phyloP scores from a whole-genome alignment of 30 jellyfish, hydroid and myxozoan genomes.

The Turritopsis dohrnii region DNA sequence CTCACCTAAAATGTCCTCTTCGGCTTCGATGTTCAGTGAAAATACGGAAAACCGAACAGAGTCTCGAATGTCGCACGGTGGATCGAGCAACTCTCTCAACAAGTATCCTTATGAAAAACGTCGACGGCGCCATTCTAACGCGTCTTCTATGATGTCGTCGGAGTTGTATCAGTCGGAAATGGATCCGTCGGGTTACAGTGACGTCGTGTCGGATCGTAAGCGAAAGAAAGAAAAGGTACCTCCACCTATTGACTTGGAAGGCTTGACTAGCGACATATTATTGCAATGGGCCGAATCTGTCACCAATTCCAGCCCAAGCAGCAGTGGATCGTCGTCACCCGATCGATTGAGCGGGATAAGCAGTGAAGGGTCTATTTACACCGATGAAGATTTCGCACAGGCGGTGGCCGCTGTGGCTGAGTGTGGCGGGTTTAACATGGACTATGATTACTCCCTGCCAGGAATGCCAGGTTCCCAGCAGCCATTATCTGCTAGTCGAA shows the following conservation, averaged over 20 bases:
- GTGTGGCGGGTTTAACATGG: slow-evolving; percentile 96
- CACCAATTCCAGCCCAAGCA: slow-evolving; percentile 96
- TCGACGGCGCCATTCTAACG: slow-evolving; percentile 90
- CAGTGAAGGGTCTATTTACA: slow-evolving; percentile 92
- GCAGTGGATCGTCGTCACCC: slow-evolving; percentile 99
- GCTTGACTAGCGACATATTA: slow-evolving; percentile 91
- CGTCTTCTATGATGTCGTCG: slow-evolving; percentile 98
- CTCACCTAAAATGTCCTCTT: slow-evolving; percentile 68
- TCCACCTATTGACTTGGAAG: slow-evolving; percentile 93
- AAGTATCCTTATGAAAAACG: slow-evolving; percentile 76
- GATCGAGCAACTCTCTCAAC: slow-evolving; percentile 70
- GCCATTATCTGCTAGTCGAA: slow-evolving; percentile 46
- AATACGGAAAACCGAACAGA: slow-evolving; percentile 89
- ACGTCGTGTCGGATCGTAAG: slow-evolving; percentile 80
- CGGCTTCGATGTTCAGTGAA: slow-evolving; percentile 86
- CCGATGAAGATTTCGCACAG: slow-evolving; percentile 97
- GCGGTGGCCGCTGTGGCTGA: slow-evolving; percentile 99
- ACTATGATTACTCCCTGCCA: slow-evolving; percentile 80
- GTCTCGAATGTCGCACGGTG: slow-evolving; percentile 96
- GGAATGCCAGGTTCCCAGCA: slow-evolving; percentile 68
- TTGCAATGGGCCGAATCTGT: slow-evolving; percentile 99
- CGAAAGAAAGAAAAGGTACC: slow-evolving; percentile 71
- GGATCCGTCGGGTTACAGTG: slow-evolving; percentile 98
- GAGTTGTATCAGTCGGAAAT: slow-evolving; percentile 96
- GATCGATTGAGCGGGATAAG: slow-evolving; percentile 89